Evolutionary conservation across 1,140 invertebrate genomes (phyloP), one percentile per base, ranked within the genome.

Genomic region (Drosophila albomicans): DNA sequence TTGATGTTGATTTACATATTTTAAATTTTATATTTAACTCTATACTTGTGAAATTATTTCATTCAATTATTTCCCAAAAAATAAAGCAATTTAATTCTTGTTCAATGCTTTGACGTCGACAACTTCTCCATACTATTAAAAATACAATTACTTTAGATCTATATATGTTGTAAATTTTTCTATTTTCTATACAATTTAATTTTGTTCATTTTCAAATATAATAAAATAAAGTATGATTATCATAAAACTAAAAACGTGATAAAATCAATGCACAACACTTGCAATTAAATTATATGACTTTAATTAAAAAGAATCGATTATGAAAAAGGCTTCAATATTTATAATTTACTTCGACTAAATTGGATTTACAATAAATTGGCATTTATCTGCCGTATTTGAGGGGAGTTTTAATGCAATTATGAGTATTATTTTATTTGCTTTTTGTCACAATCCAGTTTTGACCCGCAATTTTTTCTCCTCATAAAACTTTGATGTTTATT

Each of bases 291-390:
- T 68, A 25, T 45, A 28, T 56, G 32, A 64, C 64, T 86, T 72
- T 65, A 72, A 79, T 82, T 69, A 69, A 82, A 69, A 57, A 30
- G 10, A 13, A 48, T 54, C 46, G 32, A 43, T 51, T 70, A 6
- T 35, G 20, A 49, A n/a, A 45, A n/a, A 45, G 43, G 30, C 25
- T 49, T 64, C 5, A 65, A 78, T 85, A 41, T 82, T 56, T 49
- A 68, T 76, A 76, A 82, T 72, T 82, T 57, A 72, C 65, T 76
- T 81, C 15, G 66, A 87, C 49, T 67, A 72, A 82, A 82, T 79
- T 67, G 54, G 67, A 87, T 82, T 79, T 76, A 74, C 35, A n/a
- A 56, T 46, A 64, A 57, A 68, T 52, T 28, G 13, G 5, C 1
- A 54, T 67, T 45, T 52, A 70, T 46, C n/a, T 35, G 30, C 16